phyloP scores from a whole-genome alignment of 2,888 invertebrate species.

The Electrophaes corylata region DNA sequence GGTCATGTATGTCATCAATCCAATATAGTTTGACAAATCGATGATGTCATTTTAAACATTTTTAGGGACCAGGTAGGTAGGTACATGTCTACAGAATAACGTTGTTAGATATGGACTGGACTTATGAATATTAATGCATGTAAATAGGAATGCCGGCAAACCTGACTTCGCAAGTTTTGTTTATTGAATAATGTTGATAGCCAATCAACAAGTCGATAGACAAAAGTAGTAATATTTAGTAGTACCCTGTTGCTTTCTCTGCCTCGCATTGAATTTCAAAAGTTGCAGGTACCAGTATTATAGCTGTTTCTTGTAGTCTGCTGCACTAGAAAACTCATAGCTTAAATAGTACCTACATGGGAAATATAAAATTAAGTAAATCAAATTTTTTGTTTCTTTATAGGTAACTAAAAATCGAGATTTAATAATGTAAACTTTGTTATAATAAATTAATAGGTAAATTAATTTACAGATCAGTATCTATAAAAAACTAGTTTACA shows the following conservation, averaged over 20 bases:
- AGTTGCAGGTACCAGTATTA: too few relatives aligned
- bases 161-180: slow-evolving; percentile 29
- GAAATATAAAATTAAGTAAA: too few relatives aligned
- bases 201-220: slow-evolving; percentile 10
- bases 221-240: too few relatives aligned
- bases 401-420: too few relatives aligned
- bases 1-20: too few relatives aligned
- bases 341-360: too few relatives aligned
- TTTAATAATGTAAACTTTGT: background rate
- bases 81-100: background rate
- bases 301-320: too few relatives aligned
- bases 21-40: slow-evolving; percentile 2
- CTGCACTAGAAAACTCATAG: too few relatives aligned
- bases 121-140: slow-evolving; percentile 34
- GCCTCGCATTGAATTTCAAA: background rate
- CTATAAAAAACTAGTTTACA: too few relatives aligned
- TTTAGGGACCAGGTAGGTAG: background rate
- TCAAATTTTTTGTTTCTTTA: too few relatives aligned
- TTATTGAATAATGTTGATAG: slow-evolving; percentile 18
- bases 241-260: too few relatives aligned
- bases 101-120: slow-evolving; percentile 7
- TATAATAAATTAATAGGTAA: background rate
- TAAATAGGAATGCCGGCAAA: slow-evolving; percentile 29
- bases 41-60: background rate
- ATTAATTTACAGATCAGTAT: too few relatives aligned